Percentiles rank a stretch among this genome's conserved stretches.
Evolutionary conservation across 2,113 vertebrate genomes (phyloP).

Genomic region (Myocastor coypus): DNA sequence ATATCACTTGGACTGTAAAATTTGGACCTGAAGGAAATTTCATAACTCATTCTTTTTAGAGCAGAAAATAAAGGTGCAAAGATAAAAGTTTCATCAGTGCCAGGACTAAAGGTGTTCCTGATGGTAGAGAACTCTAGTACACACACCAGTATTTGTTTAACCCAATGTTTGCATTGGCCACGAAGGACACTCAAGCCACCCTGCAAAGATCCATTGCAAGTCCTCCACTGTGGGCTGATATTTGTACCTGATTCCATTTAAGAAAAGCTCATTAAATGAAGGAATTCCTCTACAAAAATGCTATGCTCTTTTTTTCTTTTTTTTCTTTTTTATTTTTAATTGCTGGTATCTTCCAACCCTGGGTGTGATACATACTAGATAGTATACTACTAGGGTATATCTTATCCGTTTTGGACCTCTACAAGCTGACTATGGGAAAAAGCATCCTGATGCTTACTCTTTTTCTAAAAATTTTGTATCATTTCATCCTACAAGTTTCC

Average conservation of each 20-base stretch:
- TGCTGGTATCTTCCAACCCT: not conserved
- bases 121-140: not conserved
- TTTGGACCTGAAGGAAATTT: conserved; percentile 6
- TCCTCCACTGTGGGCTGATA: not conserved
- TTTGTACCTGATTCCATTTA: conserved; percentile 39
- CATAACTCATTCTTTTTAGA: not conserved
- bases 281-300: conserved; percentile 27
- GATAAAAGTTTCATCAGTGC: not conserved
- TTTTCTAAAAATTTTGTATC: not conserved
- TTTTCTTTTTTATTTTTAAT: no score
- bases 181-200: not conserved
- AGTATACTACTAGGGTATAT: not conserved
- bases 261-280: conserved; percentile 65
- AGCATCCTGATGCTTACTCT: not conserved
- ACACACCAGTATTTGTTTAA: not conserved
- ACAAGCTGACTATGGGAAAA: not conserved
- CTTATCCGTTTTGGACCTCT: not conserved
- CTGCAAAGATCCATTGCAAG: not conserved
- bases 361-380: not conserved
- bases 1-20: conserved; percentile 35
- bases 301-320: not conserved
- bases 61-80: not conserved
- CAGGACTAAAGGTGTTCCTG: not conserved
- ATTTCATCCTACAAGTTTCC: not conserved
- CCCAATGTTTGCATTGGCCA: not conserved